Conservation (phyloP, 2,888 invertebrate species). For the Lutraria lutraria region DNA sequence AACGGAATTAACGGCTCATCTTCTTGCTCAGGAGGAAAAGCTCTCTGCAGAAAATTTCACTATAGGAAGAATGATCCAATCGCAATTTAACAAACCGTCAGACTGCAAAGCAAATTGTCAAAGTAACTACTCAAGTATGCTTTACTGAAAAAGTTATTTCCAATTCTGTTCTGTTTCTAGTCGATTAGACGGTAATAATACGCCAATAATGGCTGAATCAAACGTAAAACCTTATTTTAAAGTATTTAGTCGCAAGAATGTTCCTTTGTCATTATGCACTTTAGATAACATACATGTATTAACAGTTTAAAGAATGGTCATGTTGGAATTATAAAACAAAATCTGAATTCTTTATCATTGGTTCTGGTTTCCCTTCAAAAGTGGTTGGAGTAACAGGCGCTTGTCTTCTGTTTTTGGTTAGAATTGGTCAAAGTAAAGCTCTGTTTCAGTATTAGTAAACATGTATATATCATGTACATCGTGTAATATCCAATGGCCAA, state of each 20-base stretch:
- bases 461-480: too few relatives aligned
- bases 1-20: constrained; percentile 11
- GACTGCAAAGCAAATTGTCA: constrained; percentile 16
- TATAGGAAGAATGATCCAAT: background rate
- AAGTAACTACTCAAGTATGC: background rate
- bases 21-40: background rate
- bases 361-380: too few relatives aligned
- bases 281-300: background rate
- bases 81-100: constrained; percentile 8
- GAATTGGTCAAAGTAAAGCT: too few relatives aligned
- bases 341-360: too few relatives aligned
- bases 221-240: background rate
- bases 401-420: too few relatives aligned
- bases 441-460: too few relatives aligned
- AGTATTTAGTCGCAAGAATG: background rate
- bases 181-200: background rate
- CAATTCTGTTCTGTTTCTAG: background rate
- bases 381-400: too few relatives aligned
- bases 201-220: background rate
- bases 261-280: background rate
- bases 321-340: too few relatives aligned
- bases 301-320: too few relatives aligned
- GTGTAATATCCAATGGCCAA: too few relatives aligned
- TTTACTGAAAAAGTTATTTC: background rate
- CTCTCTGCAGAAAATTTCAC: background rate